Evolutionary conservation across 2,113 vertebrate genomes (phyloP).

Genomic region (Dasyurus viverrinus): DNA sequence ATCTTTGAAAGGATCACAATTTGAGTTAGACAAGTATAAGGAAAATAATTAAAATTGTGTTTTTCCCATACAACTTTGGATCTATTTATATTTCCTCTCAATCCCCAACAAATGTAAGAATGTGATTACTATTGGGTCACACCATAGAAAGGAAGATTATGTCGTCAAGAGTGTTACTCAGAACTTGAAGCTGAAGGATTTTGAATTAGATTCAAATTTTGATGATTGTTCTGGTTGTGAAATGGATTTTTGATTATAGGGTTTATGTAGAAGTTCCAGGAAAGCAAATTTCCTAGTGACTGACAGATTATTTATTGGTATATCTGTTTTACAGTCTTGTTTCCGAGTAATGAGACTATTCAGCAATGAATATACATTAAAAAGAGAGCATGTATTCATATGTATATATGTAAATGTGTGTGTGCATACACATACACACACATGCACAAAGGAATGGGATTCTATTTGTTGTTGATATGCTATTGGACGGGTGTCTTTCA

Average conservation of each 20-base stretch:
- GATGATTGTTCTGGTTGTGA: slow-evolving; percentile 39
- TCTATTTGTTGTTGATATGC: not conserved
- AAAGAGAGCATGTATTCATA: too few species aligned
- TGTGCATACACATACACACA: too few species aligned
- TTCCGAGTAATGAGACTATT: not conserved
- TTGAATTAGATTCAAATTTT: slow-evolving; percentile 15
- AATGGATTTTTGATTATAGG: slow-evolving; percentile 33
- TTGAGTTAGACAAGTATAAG: slow-evolving; percentile 9
- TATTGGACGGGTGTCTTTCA: not conserved
- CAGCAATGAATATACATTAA: not conserved
- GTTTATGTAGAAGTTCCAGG: not conserved
- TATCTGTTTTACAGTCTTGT: not conserved
- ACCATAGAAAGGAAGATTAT: not conserved
- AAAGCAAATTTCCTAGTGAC: not conserved
- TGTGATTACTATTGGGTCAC: slow-evolving; percentile 24
- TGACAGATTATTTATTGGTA: slow-evolving; percentile 6
- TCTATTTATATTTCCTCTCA: slow-evolving; percentile 5
- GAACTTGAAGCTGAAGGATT: not conserved
- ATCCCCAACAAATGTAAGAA: slow-evolving; percentile 39
- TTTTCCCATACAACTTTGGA: slow-evolving; percentile 18
- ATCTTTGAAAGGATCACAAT: not conserved
- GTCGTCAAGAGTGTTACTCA: not conserved
- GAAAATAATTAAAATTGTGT: slow-evolving; percentile 42
- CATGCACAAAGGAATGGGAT: not conserved
- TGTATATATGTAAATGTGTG: too few species aligned